Conservation (phyloP, 2,113 vertebrate genomes). For the Aegithalos caudatus region DNA sequence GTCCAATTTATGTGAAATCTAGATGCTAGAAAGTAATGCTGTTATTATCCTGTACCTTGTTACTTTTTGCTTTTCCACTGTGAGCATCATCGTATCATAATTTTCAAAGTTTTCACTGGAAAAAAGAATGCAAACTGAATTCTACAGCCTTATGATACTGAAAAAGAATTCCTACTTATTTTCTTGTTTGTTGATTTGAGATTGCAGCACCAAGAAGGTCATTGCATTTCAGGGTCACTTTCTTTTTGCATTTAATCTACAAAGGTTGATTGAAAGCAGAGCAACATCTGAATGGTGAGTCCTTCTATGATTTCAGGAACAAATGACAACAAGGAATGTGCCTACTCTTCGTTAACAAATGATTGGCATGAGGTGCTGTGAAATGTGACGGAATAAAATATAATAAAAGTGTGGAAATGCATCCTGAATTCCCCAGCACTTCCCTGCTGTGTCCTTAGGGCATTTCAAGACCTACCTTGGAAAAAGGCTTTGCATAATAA, state of each 20-base stretch:
- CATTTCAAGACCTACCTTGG: conserved; percentile 28
- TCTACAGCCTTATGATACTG: not conserved
- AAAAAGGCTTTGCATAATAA: conserved; percentile 53
- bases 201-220: not conserved
- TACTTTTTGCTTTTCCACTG: not conserved
- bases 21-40: not conserved
- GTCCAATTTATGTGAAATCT: not conserved
- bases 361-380: not conserved
- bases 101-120: not conserved
- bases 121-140: not conserved
- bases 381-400: conserved; percentile 24
- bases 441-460: conserved; percentile 15
- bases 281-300: not conserved
- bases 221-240: not conserved
- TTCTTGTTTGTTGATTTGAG: not conserved
- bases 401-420: not conserved
- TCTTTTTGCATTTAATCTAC: not conserved
- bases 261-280: not conserved
- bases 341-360: not conserved
- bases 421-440: conserved; percentile 1
- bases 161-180: not conserved
- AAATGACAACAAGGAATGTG: not conserved
- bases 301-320: not conserved
- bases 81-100: not conserved
- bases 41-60: not conserved